Conservation (phyloP, 2,797 vertebrate species). For the Enteromius argenteus region DNA sequence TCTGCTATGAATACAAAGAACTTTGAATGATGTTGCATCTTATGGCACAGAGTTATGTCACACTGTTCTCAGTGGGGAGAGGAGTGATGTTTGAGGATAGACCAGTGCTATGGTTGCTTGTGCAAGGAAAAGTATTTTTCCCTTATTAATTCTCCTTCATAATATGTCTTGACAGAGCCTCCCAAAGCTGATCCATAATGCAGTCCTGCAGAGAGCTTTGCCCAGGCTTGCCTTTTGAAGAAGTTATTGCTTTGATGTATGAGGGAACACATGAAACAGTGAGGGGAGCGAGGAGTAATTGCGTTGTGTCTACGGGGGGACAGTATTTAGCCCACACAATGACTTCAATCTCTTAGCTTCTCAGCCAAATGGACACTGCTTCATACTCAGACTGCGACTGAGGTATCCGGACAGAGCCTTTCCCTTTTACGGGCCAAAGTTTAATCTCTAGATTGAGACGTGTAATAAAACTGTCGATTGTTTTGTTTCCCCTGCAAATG, state of each 20-base stretch:
- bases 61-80: constrained; percentile 1
- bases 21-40: background rate
- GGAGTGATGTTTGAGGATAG: constrained; percentile 43
- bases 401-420: constrained; percentile 45
- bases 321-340: constrained; percentile 68
- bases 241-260: constrained; percentile 67
- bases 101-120: constrained; percentile 59
- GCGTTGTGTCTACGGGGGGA: constrained; percentile 63
- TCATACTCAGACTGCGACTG: constrained; percentile 46
- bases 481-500: constrained; percentile 53
- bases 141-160: constrained; percentile 66
- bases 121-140: constrained; percentile 62
- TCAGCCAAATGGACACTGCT: constrained; percentile 64
- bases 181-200: constrained; percentile 65
- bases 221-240: constrained; percentile 66
- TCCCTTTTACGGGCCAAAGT: constrained; percentile 49
- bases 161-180: constrained; percentile 66
- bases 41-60: constrained; percentile 3
- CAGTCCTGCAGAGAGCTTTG: constrained; percentile 64
- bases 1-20: constrained; percentile 20
- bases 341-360: constrained; percentile 63
- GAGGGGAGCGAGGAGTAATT: constrained; percentile 66
- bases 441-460: constrained; percentile 55
- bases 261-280: constrained; percentile 65
- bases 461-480: constrained; percentile 42